phyloP scores from a whole-genome alignment of 1,140 invertebrate genomes.

The Protaetia brevitarsis region DNA sequence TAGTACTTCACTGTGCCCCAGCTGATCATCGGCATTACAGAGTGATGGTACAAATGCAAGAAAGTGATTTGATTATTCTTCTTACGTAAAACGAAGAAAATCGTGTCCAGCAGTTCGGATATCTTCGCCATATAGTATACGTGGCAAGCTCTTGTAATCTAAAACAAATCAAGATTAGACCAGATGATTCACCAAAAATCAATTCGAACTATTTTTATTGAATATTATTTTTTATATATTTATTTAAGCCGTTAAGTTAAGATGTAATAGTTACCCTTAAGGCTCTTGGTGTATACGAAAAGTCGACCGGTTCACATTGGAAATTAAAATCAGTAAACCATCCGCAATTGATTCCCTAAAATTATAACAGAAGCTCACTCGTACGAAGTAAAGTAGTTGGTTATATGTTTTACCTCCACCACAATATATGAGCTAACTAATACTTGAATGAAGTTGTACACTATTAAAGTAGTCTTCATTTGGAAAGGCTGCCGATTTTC shows the following conservation, averaged over 20 bases:
- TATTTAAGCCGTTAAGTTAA: no score
- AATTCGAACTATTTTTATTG: neutral
- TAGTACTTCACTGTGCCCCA: conserved; percentile 91
- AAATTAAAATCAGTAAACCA: conserved; percentile 78
- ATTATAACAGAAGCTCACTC: neutral
- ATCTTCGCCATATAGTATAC: conserved; percentile 97
- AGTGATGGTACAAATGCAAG: conserved; percentile 94
- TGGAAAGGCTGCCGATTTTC: conserved; percentile 67
- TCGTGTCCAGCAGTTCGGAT: conserved; percentile 92
- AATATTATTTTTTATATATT: conserved; percentile 60
- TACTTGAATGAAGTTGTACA: conserved; percentile 81
- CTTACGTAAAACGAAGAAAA: conserved; percentile 89
- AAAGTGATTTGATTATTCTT: conserved; percentile 91
- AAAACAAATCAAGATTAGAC: conserved; percentile 39
- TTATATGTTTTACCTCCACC: conserved; percentile 71
- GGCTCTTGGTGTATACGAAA: conserved; percentile 55
- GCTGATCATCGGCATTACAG: conserved; percentile 88
- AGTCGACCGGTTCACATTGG: conserved; percentile 86
- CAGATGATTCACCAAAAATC: neutral
- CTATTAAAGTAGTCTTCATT: conserved; percentile 69
- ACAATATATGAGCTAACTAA: conserved; percentile 69
- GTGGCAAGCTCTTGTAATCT: conserved; percentile 93
- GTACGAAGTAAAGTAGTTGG: conserved; percentile 51
- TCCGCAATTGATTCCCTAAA: conserved; percentile 25
- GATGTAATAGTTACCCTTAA: conserved; percentile 53